Base-by-base conservation (phyloP, 2,113 vertebrate species). In the Rallus limicola region DNA sequence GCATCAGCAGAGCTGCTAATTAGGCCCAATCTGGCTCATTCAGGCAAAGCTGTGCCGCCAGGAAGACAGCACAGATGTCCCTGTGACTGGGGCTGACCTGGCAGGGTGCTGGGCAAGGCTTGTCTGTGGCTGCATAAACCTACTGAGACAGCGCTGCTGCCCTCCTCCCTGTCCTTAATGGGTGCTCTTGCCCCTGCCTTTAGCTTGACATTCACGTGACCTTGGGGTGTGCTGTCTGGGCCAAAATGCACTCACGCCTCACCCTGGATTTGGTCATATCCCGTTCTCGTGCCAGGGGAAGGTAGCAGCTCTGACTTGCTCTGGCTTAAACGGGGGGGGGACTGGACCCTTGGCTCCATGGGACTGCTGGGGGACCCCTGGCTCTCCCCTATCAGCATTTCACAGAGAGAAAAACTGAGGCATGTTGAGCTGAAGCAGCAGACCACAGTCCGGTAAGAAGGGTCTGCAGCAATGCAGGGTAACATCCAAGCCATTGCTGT, bases 1-100 rank as follows among this genome's bases (percentile, higher is more conserved):
- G 92, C 92, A 92, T 92, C 93, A 96, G 96, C 95, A 96, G 95
- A 97, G 92, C 95, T 95, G 82, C 88, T 97, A 96, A 97, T 97
- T 96, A 97, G 94, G 82, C 82, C 95, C 93, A 92, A 94, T 94
- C 96, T 93, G 95, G 79, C 90, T 97, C 95, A 65, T 96, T 96
- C 82, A 94, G 86, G 90, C 95, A 96, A 97, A 96, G 95, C 95
- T 84, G 82, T 75, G 76, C 94, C 4, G 64, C 88, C 79, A 90
- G 79, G 67, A 95, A 96, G 90, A 88, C 76, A 71, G 94, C 93
- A 90, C 94, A 96, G 95, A 96, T 96, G 96, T 96, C 94, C 93
- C 96, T 92, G 11, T 93, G 89, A 68, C 8, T 0, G 62, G 70
- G 62, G 19, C 89, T 89, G 95, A 95, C 80, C 94, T 95, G 91